Base-by-base conservation (phyloP, 1,140 invertebrate species). In the Trachymyrmex cornetzi region DNA sequence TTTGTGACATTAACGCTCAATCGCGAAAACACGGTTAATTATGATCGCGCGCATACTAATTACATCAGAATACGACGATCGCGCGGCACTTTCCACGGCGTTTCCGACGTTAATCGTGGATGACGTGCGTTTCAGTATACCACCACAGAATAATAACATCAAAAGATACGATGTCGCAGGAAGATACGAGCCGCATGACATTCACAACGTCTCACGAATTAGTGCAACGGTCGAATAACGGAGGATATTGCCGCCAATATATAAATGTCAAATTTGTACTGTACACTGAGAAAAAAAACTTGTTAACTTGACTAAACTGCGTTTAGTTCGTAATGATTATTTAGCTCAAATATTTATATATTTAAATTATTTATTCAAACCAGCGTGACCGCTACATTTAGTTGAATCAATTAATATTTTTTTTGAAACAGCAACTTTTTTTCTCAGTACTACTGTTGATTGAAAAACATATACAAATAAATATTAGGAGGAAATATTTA, bases 21-120 rank as follows among this genome's bases (percentile, higher is more conserved):
- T 44, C 64, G 34, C 38, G 64, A 67, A 67, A 67, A 67, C 64
- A 44, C 12, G 34, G 64, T 67, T 67, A 67, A 67, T 67, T 67
- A 67, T n/a, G n/a, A 44, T 67, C n/a, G 34, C 34, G 64, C 34
- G 30, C 19, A 14, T 67, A 67, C 64, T 67, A 67, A 67, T 67
- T 67, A 44, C 34, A 67, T 44, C 34, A 67, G 64, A 67, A 22
- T 67, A 67, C 64, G 59, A 63, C 24, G 64, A 67, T 66, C 30
- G 64, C 27, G 63, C 27, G 27, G 63, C 64, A 44, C n/a, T 67
- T 38, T 67, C 16, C 63, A 24, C 30, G 16, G 27, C 16, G 16
- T 16, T 67, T 11, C 11, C 9, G n/a, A 38, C 64, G n/a, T 44
- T 67, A 67, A 67, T 67, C 64, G 64, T 14, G 34, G 34, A 38